A percentile compares a stretch with the other conserved stretches of the same genome.
Conservation (phyloP, 2,888 invertebrate genomes). For the Zhengitettix transpicula region DNA sequence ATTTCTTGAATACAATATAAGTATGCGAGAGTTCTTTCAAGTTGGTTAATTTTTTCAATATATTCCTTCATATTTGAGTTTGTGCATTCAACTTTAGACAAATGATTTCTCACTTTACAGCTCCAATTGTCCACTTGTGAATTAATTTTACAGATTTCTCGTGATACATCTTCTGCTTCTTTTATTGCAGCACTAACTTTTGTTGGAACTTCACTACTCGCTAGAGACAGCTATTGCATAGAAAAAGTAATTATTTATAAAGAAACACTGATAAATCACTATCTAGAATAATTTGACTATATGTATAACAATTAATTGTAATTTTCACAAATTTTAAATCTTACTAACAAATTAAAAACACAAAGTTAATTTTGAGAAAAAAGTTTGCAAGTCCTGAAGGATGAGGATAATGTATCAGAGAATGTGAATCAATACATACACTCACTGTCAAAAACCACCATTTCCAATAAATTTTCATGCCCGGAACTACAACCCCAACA, state of each 20-base stretch:
- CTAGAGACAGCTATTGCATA: conserved; percentile 38
- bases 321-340: too few relatives aligned
- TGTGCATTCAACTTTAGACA: conserved; percentile 29
- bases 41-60: conserved; percentile 34
- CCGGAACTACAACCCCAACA: too few relatives aligned
- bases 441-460: too few relatives aligned
- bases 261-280: too few relatives aligned
- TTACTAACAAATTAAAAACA: too few relatives aligned
- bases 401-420: too few relatives aligned
- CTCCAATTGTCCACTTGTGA: conserved; percentile 31
- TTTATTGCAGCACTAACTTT: conserved; percentile 44
- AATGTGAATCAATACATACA: too few relatives aligned
- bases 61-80: conserved; percentile 37
- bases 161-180: conserved; percentile 36
- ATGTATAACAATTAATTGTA: too few relatives aligned
- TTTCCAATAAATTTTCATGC: too few relatives aligned
- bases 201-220: conserved; percentile 43
- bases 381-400: too few relatives aligned
- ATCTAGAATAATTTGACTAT: too few relatives aligned
- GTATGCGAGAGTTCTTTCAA: conserved; percentile 44
- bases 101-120: conserved; percentile 28
- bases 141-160: conserved; percentile 31
- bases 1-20: conserved; percentile 50
- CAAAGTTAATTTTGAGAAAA: too few relatives aligned
- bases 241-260: neutral